Conservation (phyloP, 92 coral and sea anemone genomes). For the Palythoa grandiflora region DNA sequence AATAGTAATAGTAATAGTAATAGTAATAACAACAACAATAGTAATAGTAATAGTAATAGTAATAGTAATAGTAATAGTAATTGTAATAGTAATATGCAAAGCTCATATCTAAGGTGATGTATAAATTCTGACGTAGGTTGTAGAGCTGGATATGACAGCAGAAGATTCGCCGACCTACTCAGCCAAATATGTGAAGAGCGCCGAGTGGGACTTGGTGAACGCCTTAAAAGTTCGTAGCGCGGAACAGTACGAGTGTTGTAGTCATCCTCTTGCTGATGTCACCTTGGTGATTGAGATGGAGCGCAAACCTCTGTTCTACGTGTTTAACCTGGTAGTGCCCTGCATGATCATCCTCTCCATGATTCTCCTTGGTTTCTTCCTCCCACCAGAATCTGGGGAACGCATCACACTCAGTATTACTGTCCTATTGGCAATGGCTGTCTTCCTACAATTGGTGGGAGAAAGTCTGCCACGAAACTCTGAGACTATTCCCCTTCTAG, state of each 20-base stretch:
- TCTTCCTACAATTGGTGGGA: slow-evolving; percentile 92
- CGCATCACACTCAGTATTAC: slow-evolving; percentile 96
- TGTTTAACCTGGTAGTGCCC: slow-evolving; percentile 93
- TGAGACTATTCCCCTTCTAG: slow-evolving; percentile 93
- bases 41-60: too few species aligned
- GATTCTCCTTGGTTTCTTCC: slow-evolving; percentile 94
- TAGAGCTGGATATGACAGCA: slow-evolving; percentile 84
- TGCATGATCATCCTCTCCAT: slow-evolving; percentile 91
- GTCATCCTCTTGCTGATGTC: slow-evolving; percentile 78
- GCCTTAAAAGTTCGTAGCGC: slow-evolving; percentile 68
- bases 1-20: too few species aligned
- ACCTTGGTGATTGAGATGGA: slow-evolving; percentile 76
- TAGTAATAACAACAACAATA: too few species aligned
- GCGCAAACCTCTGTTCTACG: slow-evolving; percentile 90
- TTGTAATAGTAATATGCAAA: too few species aligned
- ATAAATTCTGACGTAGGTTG: slow-evolving; percentile 52
- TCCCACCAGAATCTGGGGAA: slow-evolving; percentile 98
- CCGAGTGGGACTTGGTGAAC: slow-evolving; percentile 86
- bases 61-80: too few species aligned
- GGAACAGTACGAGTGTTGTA: slow-evolving; percentile 81
- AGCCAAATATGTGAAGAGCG: slow-evolving; percentile 85
- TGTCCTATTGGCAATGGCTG: slow-evolving; percentile 95
- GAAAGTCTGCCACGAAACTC: slow-evolving; percentile 97
- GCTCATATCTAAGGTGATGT: too few species aligned
- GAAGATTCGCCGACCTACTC: slow-evolving; percentile 77